phyloP scores from a whole-genome alignment of 2,888 invertebrate genomes.

The Cephus pulcher region DNA sequence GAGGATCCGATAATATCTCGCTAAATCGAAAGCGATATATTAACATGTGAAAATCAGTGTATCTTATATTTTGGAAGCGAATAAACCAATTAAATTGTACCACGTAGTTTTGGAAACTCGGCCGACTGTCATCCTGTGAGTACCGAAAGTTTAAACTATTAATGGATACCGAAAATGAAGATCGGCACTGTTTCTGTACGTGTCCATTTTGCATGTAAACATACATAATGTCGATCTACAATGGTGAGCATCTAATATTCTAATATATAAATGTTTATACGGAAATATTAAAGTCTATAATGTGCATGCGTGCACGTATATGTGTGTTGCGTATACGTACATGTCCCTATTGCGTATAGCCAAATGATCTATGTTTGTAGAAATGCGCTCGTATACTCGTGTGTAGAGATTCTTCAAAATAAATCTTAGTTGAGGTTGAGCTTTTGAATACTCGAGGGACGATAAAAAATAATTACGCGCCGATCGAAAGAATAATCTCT shows the following conservation, averaged over 20 bases:
- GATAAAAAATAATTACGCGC: background rate
- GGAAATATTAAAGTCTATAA: background rate
- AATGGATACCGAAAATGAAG: background rate
- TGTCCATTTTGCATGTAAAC: background rate
- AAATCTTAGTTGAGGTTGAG: background rate
- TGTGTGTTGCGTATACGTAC: conserved; percentile 13
- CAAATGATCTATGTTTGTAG: conserved; percentile 18
- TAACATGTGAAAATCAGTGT: background rate
- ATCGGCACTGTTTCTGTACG: background rate
- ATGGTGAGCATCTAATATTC: background rate
- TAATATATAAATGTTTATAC: background rate
- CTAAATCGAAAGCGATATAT: background rate
- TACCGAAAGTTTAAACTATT: background rate
- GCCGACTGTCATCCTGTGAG: background rate
- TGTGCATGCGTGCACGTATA: conserved; percentile 1
- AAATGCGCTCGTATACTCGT: background rate
- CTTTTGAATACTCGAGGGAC: background rate
- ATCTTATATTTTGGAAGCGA: conserved; percentile 26
- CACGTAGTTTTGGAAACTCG: background rate
- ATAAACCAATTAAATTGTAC: conserved; percentile 40
- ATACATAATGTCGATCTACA: background rate
- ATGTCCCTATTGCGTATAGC: conserved; percentile 1
- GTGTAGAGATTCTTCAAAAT: background rate
- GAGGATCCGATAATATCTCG: background rate
- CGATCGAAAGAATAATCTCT: background rate